A percentile compares a stretch with the other conserved stretches of the same genome.
phyloP scores from a whole-genome alignment of 1,140 invertebrate species.

The Papilio aristodemus region DNA sequence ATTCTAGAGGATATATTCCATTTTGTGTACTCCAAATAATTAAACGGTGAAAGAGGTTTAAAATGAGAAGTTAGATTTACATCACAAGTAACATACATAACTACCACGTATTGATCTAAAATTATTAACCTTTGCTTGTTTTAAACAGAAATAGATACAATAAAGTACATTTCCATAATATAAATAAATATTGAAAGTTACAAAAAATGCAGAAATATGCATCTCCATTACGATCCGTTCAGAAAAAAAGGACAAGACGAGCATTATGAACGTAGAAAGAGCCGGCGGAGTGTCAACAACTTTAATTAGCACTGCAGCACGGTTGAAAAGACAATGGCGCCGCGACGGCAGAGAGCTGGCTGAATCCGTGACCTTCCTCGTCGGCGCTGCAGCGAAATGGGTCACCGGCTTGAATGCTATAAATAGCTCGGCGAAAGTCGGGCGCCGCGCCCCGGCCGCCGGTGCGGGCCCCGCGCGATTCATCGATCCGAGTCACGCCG shows the following conservation, averaged over 20 bases:
- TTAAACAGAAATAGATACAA: too few species aligned
- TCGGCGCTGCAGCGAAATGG: conserved; percentile 76
- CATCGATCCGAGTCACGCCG: conserved; percentile 64
- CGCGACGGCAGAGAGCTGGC: conserved; percentile 69
- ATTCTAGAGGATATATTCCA: too few species aligned
- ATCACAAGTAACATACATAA: too few species aligned
- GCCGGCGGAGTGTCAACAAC: conserved; percentile 72
- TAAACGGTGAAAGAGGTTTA: too few species aligned
- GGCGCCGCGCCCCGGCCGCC: conserved; percentile 69
- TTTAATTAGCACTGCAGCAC: conserved; percentile 78
- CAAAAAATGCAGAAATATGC: conserved; percentile 19
- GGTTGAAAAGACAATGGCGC: conserved; percentile 76
- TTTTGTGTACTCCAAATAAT: conserved; percentile 4
- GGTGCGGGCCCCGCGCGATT: conserved; percentile 52
- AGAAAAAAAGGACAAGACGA: conserved; percentile 49
- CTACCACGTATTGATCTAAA: too few species aligned
- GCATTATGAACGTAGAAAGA: conserved; percentile 57
- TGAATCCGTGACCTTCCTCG: conserved; percentile 78
- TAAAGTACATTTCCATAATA: background rate
- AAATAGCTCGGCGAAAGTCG: conserved; percentile 79
- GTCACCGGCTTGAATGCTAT: conserved; percentile 79
- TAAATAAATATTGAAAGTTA: background rate
- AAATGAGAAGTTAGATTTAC: background rate
- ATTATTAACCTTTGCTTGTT: too few species aligned
- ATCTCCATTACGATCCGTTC: conserved; percentile 42